phyloP scores from a whole-genome alignment of 2,888 invertebrate species.

The Thysanoteuthis rhombus region DNA sequence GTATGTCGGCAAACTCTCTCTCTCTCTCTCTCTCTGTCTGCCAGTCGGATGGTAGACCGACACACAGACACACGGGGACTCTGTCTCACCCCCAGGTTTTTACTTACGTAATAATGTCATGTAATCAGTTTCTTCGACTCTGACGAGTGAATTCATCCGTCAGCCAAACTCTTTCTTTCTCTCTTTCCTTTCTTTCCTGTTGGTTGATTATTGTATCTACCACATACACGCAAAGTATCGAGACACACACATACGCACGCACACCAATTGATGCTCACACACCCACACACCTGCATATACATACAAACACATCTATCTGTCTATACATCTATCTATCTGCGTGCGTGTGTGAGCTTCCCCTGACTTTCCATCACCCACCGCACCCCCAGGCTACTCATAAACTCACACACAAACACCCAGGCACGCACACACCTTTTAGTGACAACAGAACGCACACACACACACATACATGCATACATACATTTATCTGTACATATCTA shows the following conservation, averaged over 20 bases:
- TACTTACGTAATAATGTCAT: slow-evolving; percentile 12
- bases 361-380: no score
- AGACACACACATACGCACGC: neutral
- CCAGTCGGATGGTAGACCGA: neutral
- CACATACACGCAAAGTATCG: neutral
- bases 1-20: neutral
- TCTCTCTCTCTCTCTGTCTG: no score
- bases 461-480: no score
- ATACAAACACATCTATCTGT: no score
- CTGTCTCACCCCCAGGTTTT: neutral
- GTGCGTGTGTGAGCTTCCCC: no score
- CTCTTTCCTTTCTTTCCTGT: neutral
- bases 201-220: neutral
- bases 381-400: no score
- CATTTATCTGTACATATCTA: no score
- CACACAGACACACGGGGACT: neutral
- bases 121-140: neutral
- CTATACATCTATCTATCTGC: no score
- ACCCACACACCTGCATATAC: no score
- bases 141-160: neutral
- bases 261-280: neutral
- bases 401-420: no score
- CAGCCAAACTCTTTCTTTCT: neutral
- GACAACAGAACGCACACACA: no score
- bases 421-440: no score